phyloP scores from a whole-genome alignment of 2,797 vertebrate genomes.

The Margarornis squamiger region DNA sequence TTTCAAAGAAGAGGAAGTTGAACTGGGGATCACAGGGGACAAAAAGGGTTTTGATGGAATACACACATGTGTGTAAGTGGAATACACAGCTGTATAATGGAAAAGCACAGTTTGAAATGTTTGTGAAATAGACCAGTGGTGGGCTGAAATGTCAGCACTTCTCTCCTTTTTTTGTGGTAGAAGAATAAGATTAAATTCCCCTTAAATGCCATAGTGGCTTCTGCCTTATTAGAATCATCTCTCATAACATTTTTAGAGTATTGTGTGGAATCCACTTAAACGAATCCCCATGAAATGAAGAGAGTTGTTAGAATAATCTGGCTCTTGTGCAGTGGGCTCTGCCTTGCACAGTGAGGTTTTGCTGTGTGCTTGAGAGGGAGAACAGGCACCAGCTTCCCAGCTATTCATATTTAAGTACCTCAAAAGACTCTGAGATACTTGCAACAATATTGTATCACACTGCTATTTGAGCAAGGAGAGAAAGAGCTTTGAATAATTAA shows the following conservation, averaged over 20 bases:
- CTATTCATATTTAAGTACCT: conserved; percentile 52
- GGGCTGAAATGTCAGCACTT: conserved; percentile 68
- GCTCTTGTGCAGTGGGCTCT: conserved; percentile 19
- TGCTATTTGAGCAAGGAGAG: conserved; percentile 61
- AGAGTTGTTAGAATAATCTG: conserved; percentile 58
- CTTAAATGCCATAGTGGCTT: conserved; percentile 47
- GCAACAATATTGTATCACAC: conserved; percentile 47
- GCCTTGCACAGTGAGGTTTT: conserved; percentile 15
- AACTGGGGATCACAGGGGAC: not conserved
- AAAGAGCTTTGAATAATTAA: conserved; percentile 71
- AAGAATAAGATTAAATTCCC: conserved; percentile 68
- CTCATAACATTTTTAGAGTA: conserved; percentile 60
- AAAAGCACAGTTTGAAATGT: conserved; percentile 39
- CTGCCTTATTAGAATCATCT: conserved; percentile 71
- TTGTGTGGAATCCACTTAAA: conserved; percentile 66
- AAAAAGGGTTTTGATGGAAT: not conserved
- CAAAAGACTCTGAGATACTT: conserved; percentile 31
- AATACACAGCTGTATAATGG: not conserved
- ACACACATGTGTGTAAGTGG: not conserved
- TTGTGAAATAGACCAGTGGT: conserved; percentile 34
- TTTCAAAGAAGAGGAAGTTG: not conserved
- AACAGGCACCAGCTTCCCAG: conserved; percentile 35
- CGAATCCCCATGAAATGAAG: conserved; percentile 53
- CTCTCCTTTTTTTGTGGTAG: conserved; percentile 51
- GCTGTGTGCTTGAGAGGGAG: not conserved